Percentiles rank a stretch among this genome's conserved stretches.
These are phyloP conservation scores for Taurulus bubalis DNA, from an alignment of 2,113 vertebrate species.

Conservation along the genomic window DNA sequence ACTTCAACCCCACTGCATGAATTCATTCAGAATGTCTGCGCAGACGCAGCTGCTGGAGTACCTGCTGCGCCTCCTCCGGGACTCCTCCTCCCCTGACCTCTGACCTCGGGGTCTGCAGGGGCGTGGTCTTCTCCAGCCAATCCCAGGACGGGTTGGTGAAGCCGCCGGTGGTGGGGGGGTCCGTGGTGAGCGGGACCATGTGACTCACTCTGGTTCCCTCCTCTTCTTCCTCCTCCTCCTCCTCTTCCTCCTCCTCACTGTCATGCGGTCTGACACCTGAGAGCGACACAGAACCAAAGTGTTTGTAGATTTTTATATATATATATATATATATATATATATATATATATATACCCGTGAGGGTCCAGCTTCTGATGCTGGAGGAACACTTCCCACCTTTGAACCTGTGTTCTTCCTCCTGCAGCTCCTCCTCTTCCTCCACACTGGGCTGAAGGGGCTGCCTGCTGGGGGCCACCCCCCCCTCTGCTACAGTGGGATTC, in stretches of 20 bases:
- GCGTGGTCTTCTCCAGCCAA: slow-evolving; percentile 42
- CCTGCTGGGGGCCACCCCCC: slow-evolving; percentile 71
- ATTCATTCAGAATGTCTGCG: background rate
- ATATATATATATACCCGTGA: no score
- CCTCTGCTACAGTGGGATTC: slow-evolving; percentile 71
- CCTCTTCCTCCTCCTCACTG: slow-evolving; percentile 37
- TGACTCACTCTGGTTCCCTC: slow-evolving; percentile 26
- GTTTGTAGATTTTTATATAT: no score
- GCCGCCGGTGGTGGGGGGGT: slow-evolving; percentile 50
- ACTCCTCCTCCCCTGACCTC: slow-evolving; percentile 52
- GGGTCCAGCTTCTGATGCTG: no score
- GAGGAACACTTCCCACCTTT: slow-evolving; percentile 22
- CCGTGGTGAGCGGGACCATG: slow-evolving; percentile 61
- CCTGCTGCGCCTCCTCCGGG: slow-evolving; percentile 69
- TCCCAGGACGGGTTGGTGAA: slow-evolving; percentile 67
- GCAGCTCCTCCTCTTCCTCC: slow-evolving; percentile 60
- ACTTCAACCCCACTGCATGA: no score
- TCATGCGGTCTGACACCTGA: slow-evolving; percentile 30
- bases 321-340: no score
- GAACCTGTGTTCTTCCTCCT: slow-evolving; percentile 29
- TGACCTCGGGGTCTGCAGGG: slow-evolving; percentile 20
- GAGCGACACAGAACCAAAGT: no score
- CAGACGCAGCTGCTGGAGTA: background rate
- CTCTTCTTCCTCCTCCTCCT: slow-evolving; percentile 5
- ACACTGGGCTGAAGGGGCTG: slow-evolving; percentile 73